Percentiles rank a stretch among this genome's conserved stretches.
phyloP scores from a whole-genome alignment of 2,888 invertebrate genomes.

The Ariolimax columbianus region DNA sequence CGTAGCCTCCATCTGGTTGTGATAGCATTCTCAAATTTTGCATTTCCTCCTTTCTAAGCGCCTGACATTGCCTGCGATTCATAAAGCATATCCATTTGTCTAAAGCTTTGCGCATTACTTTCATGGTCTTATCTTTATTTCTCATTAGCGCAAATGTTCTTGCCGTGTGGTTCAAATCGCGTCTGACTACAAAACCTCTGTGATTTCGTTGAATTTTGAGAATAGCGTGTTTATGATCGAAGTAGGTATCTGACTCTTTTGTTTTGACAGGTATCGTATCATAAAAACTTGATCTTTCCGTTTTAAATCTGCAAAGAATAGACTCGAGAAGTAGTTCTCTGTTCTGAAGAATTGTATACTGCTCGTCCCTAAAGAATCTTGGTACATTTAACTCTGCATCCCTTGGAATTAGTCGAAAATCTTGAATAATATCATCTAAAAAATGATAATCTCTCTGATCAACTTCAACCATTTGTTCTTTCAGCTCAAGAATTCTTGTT shows the following conservation, averaged over 20 bases:
- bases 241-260: not conserved
- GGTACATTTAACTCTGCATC: constrained; percentile 32
- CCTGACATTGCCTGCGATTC: not conserved
- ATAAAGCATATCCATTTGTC: constrained; percentile 26
- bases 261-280: no score
- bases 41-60: constrained; percentile 25
- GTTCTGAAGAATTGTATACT: not conserved
- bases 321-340: constrained; percentile 26
- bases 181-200: constrained; percentile 17
- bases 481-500: constrained; percentile 40
- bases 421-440: constrained; percentile 33
- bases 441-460: constrained; percentile 46
- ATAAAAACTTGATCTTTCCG: not conserved
- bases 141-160: not conserved
- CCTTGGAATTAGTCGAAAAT: not conserved
- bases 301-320: constrained; percentile 12
- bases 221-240: not conserved
- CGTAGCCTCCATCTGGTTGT: not conserved
- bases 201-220: constrained; percentile 42
- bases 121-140: not conserved
- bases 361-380: constrained; percentile 22
- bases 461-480: constrained; percentile 34
- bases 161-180: not conserved
- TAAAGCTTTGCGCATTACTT: not conserved
- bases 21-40: constrained; percentile 21